A percentile compares a stretch with the other conserved stretches of the same genome.
phyloP scores from a whole-genome alignment of 1,140 invertebrate genomes.

The Cardiocondyla obscurior region DNA sequence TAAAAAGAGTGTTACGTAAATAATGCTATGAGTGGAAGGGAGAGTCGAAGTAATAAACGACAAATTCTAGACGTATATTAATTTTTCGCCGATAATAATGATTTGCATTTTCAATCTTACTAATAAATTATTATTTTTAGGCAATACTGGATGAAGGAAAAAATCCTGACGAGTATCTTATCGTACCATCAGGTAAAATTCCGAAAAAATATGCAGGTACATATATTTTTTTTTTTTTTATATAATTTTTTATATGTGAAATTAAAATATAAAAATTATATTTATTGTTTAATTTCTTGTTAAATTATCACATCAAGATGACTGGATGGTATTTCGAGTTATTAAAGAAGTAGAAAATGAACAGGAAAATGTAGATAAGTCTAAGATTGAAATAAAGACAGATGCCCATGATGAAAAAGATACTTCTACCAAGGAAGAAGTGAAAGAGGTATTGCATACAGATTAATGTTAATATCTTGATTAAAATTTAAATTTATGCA shows the following conservation, averaged over 20 bases:
- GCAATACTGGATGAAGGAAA: slow-evolving; percentile 91
- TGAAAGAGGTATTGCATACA: neutral
- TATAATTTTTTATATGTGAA: too few relatives aligned
- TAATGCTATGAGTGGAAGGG: too few relatives aligned
- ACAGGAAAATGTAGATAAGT: slow-evolving; percentile 63
- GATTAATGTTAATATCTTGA: neutral
- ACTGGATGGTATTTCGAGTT: too few relatives aligned
- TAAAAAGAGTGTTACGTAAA: neutral
- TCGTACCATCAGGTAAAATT: slow-evolving; percentile 84
- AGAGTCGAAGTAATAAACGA: neutral
- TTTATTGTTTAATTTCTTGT: too few relatives aligned
- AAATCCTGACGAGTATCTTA: slow-evolving; percentile 90
- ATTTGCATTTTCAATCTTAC: neutral
- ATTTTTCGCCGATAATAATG: neutral
- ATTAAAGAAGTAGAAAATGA: slow-evolving; percentile 71
- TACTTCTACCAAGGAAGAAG: neutral
- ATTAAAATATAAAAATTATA: too few relatives aligned
- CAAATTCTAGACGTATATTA: neutral
- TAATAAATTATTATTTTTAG: slow-evolving; percentile 81
- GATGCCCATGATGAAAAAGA: slow-evolving; percentile 12
- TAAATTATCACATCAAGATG: too few relatives aligned
- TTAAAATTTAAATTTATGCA: neutral
- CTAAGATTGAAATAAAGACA: slow-evolving; percentile 39
- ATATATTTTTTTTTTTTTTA: too few relatives aligned
- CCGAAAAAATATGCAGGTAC: slow-evolving; percentile 79